These are phyloP conservation scores for Yponomeuta malinellus DNA, from an alignment of 2,888 invertebrate genomes.

Conservation along the genomic window DNA sequence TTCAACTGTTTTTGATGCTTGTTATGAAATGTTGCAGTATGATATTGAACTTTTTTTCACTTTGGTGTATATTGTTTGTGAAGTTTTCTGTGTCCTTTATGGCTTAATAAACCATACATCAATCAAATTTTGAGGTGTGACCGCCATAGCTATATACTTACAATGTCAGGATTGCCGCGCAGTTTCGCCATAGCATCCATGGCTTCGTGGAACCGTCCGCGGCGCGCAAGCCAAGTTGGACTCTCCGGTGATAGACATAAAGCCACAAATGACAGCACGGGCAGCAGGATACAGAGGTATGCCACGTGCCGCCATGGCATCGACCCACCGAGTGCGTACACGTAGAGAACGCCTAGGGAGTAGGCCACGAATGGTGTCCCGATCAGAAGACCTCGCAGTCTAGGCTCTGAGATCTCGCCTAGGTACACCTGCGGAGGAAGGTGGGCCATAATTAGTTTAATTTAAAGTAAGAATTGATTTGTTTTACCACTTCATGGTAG, in stretches of 20 bases:
- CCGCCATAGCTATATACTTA: slow-evolving; percentile 38
- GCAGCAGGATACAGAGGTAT: slow-evolving; percentile 77
- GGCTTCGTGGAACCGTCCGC: slow-evolving; percentile 72
- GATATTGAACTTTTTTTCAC: too few species aligned
- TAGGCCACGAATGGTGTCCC: slow-evolving; percentile 86
- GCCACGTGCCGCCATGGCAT: slow-evolving; percentile 83
- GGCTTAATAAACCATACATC: too few species aligned
- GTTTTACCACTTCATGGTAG: too few species aligned
- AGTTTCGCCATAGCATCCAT: slow-evolving; percentile 77
- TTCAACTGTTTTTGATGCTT: too few species aligned
- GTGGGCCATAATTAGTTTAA: too few species aligned
- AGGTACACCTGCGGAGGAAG: slow-evolving; percentile 78
- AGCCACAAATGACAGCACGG: slow-evolving; percentile 75
- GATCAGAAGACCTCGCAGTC: slow-evolving; percentile 79
- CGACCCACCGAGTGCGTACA: slow-evolving; percentile 82
- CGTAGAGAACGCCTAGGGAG: slow-evolving; percentile 83
- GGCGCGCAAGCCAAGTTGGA: slow-evolving; percentile 83
- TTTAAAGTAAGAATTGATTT: too few species aligned
- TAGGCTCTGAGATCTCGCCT: slow-evolving; percentile 84
- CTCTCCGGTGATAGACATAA: slow-evolving; percentile 83
- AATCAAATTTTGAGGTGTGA: too few species aligned
- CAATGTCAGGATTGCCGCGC: slow-evolving; percentile 75
- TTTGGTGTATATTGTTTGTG: too few species aligned
- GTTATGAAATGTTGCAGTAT: too few species aligned
- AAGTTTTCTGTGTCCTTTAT: too few species aligned